Evolutionary conservation across 2,797 vertebrate species (phyloP), one percentile per base, ranked within the genome.

Genomic region (Pseudopleuronectes americanus): DNA sequence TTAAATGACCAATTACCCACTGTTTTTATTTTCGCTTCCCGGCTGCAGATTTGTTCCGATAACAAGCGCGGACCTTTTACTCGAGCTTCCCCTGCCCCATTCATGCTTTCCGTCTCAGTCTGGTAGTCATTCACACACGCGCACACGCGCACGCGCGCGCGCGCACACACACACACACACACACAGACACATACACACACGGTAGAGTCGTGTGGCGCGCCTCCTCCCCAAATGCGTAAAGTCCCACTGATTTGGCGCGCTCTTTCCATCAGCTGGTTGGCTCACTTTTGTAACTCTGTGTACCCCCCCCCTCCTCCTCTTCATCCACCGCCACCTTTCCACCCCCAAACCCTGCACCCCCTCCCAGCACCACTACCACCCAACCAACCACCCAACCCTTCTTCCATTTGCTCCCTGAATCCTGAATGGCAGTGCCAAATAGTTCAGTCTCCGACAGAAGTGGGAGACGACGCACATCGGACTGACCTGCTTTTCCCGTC

Each of bases 391-490:
- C n/a, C 76, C 74, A 65, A 17, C 57, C 62, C 68, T 57, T 58
- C 22, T 72, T 73, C 61, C 63, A 55, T 87, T 79, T 60, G 48
- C 66, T 83, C 89, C 88, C 81, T 86, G 72, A 88, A 92, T 92
- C 91, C 89, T 93, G 91, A 94, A 94, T 94, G 92, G 89, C 89
- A 92, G 91, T 86, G 88, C 79, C 72, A 94, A 94, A 94, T 89
- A 90, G 76, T 76, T 79, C 47, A 82, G 72, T 80, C 83, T 83
- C 74, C 73, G 82, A 64, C 84, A 75, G 85, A 87, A 61, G 48
- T 55, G 68, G 68, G 74, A 71, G 90, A 91, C 90, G 94, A 92
- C 92, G 94, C 91, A 90, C 91, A 52, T 24, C 79, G 90, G 91
- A 90, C 87, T 93, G 94, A 87, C 84, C 82, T 66, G 81, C 64